These are phyloP conservation scores for Agrochola litura DNA, from an alignment of 2,888 invertebrate genomes.

Conservation along the genomic window DNA sequence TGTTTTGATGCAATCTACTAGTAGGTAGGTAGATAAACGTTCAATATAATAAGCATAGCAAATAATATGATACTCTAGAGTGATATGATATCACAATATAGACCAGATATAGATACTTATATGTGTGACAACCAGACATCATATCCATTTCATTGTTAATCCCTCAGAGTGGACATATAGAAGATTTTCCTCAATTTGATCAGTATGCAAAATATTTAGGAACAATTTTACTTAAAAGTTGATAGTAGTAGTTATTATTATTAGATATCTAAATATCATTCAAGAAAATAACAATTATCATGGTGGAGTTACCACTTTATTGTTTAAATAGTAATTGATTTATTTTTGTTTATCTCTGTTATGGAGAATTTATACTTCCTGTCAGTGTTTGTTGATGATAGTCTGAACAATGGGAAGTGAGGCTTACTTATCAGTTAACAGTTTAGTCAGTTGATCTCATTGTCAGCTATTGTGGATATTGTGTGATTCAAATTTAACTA, in stretches of 20 bases:
- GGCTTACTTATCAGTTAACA: conserved; percentile 53
- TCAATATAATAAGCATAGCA: conserved; percentile 16
- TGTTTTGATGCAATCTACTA: conserved; percentile 37
- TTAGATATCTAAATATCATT: background rate
- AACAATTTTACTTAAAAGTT: too few species aligned
- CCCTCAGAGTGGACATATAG: conserved; percentile 1
- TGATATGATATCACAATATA: conserved; percentile 45
- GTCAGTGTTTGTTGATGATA: conserved; percentile 56
- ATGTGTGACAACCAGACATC: conserved; percentile 52
- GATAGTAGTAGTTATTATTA: background rate
- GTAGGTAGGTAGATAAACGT: conserved; percentile 36
- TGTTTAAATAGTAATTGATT: conserved; percentile 62
- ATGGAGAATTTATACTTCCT: conserved; percentile 50
- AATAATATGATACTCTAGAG: conserved; percentile 56
- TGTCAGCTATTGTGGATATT: conserved; percentile 23
- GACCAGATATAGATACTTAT: conserved; percentile 31
- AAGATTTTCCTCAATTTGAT: conserved; percentile 10
- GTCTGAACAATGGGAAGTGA: conserved; percentile 47
- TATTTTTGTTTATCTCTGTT: conserved; percentile 52
- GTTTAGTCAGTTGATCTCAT: conserved; percentile 51
- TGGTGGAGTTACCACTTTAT: conserved; percentile 62
- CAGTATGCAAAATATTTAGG: background rate
- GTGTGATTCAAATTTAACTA: conserved; percentile 9
- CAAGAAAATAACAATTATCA: conserved; percentile 22
- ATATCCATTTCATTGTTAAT: conserved; percentile 61